Base-by-base conservation (phyloP, 2,888 invertebrate species). In the Tipula lateralis region DNA sequence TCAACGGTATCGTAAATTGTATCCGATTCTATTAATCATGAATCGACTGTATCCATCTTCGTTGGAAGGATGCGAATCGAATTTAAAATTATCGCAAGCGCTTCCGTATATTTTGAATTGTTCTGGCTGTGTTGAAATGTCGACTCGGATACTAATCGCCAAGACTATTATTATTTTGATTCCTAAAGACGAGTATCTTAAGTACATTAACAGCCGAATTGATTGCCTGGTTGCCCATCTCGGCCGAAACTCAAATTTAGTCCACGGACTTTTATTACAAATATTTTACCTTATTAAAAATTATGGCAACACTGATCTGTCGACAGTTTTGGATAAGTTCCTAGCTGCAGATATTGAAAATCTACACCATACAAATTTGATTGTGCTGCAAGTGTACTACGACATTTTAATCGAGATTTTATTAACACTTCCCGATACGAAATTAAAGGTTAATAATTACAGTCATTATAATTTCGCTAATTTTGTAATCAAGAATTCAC, bases 31-130 rank as follows among this genome's bases (percentile, higher is more conserved):
- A 86, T 89, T 97, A 87, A 91, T 98, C 85, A 91, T 98, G 84
- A 94, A 94, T 1, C 91, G 96, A 36, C 91, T 98, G 3, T 95
- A 95, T 89, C 95, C 96, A 0, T 94, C 95, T 0, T 91, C 93
- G 0, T 90, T 93, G 84, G 96, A 96, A 87, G 94, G 94, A 50
- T 92, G 93, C 9, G 93, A 94, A 87, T 92, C 93, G 29, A 93
- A 92, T 87, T 90, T 94, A 84, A 90, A 95, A 93, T 90, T 95
- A 85, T 91, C 92, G 29, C 91, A 92, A 85, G 95, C 94, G 89
- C 90, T 95, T 84, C 93, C 94, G 1, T 91, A 91, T 87, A 92
- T 96, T 85, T 91, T 91, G 32, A 88, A 91, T 30, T 95, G 95
- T 88, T 93, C 94, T 1, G 89, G 91, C 82, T 94, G 94, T 89